Base-by-base conservation (phyloP, 2,113 vertebrate species). In the Tragelaphus strepsiceros region DNA sequence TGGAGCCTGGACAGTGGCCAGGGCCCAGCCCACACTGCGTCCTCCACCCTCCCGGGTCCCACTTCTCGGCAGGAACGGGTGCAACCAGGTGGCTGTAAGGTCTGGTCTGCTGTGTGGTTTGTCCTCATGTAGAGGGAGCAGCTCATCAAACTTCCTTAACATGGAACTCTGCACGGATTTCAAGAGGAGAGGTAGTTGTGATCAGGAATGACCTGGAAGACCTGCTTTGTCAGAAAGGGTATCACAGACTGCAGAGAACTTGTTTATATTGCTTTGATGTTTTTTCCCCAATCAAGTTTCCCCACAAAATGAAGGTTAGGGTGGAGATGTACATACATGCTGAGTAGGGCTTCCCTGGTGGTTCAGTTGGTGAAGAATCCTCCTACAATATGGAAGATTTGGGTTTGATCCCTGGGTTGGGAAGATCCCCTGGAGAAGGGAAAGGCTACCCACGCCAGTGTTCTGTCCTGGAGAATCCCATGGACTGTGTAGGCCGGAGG, bases 281-380 rank as follows among this genome's bases (percentile, higher is more conserved):
- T 43, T 43, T 43, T 43, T 43, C 8, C 1, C 7, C 32, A 35
- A 26, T 39, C 46, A 11, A 2, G 12, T 77, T 59, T 62, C 32
- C 64, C 9, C n/a, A 1, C 22, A 10, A 28, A n/a, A 1, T 0
- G 17, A 17, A 28, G 43, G 43, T 0, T 26, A 22, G 2, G 0
- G 7, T 5, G 5, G 59, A 49, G 21, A 56, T 9, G 15, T 12
- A 59, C 46, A 43, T 10, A 14, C 5, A 6, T n/a, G 39, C 28
- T 53, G 56, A 49, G 19, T 62, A 62, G 62, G 62, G 30, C 62
- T 32, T 64, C 30, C 14, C 30, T 62, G 6, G 59, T 28, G 61
- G 13, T 28, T 62, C 28, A 62, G 6, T 28, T 62, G 2, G 61
- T 62, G 3, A 30, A 30, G 61, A 62, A 15, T 30, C 61, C 13